Conservation (phyloP, 2,113 vertebrate species). For the Lethenteron camtschaticum region DNA sequence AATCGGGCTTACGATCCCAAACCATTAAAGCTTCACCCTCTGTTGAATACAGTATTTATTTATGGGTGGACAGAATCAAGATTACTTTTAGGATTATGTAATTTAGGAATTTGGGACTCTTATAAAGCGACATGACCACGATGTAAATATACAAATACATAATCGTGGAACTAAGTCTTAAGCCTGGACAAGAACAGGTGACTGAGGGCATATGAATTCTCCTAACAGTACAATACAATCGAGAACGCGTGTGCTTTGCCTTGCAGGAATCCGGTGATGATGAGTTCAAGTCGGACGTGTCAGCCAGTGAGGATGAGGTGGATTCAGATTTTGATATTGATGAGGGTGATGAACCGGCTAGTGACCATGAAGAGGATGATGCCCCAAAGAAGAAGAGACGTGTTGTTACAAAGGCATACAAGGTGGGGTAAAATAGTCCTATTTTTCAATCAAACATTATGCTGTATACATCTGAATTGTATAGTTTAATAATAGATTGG, state of each 20-base stretch:
- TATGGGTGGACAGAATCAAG: no score
- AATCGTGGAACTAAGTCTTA: no score
- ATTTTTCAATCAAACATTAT: no score
- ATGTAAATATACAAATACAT: no score
- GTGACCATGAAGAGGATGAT: constrained; percentile 63
- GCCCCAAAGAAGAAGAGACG: constrained; percentile 48
- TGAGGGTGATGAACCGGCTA: constrained; percentile 70
- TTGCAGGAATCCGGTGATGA: constrained; percentile 70
- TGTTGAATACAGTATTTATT: no score
- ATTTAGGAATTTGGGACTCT: not conserved
- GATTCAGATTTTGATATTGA: constrained; percentile 92
- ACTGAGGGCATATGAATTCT: no score
- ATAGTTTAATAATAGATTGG: no score
- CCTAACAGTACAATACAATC: no score
- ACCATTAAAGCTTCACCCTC: no score
- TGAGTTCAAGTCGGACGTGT: constrained; percentile 73
- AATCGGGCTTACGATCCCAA: no score
- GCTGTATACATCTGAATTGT: no score
- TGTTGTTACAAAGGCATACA: constrained; percentile 69
- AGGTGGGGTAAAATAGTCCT: constrained; percentile 18
- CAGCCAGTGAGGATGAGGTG: constrained; percentile 80
- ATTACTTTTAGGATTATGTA: not conserved
- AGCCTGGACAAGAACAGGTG: no score
- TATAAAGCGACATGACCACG: not conserved
- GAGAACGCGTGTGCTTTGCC: not conserved